A percentile compares a stretch with the other conserved stretches of the same genome.
Evolutionary conservation across 64 coral and sea anemone species (phyloP).

Genomic region (Hydrozoanthus tunicans): DNA sequence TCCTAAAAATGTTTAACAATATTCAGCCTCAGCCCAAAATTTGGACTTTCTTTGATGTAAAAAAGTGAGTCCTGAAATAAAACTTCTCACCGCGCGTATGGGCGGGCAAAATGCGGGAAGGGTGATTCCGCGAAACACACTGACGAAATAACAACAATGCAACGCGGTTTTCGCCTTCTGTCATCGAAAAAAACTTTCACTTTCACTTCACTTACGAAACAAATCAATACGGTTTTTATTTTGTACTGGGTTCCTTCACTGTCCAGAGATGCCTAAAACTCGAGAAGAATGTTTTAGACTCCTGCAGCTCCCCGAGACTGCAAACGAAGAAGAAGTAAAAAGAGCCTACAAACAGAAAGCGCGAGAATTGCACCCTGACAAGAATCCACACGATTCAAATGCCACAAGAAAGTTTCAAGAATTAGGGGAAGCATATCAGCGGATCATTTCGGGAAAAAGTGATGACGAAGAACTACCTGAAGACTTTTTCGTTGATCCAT

Average conservation of each 20-base stretch:
- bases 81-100: no score
- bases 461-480: constrained; percentile 39
- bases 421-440: constrained; percentile 62
- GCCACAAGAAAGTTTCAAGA: constrained; percentile 76
- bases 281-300: constrained; percentile 64
- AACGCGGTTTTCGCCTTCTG: not conserved
- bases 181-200: not conserved
- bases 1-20: no score
- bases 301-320: constrained; percentile 50
- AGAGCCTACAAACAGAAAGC: constrained; percentile 74
- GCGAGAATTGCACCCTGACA: constrained; percentile 70
- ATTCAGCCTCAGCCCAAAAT: no score
- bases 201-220: not conserved
- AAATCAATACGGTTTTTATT: no score
- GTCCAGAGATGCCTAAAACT: constrained; percentile 56
- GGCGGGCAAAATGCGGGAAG: not conserved
- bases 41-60: no score
- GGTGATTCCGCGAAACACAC: constrained; percentile 8
- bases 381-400: constrained; percentile 60
- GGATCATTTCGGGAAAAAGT: constrained; percentile 46
- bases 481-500: constrained; percentile 49
- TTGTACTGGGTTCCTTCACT: not conserved
- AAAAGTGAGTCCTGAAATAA: no score
- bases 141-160: constrained; percentile 27
- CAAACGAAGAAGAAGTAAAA: constrained; percentile 74